Base-by-base conservation (phyloP, 1,140 invertebrate genomes). In the Zeugodacus cucurbitae region DNA sequence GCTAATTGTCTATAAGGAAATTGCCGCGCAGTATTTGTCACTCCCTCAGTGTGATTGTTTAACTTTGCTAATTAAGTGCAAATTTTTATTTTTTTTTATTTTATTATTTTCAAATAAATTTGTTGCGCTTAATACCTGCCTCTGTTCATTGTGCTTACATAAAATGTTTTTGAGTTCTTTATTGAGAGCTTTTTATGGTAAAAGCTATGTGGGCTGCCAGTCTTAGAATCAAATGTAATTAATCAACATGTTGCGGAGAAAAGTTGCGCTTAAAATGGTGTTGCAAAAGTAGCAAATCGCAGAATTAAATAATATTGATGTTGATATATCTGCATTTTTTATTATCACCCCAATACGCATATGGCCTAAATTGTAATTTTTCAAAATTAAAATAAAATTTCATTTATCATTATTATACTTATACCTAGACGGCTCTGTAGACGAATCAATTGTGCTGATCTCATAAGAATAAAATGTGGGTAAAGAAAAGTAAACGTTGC, bases 151-250 rank as follows among this genome's bases (percentile, higher is more conserved):
- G 22, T 62, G 58, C 58, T 62, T 62, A 62, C 58, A 62, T 62
- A 62, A 62, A 62, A 62, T 62, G n/a, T n/a, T 62, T 62, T 14
- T 62, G 58, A 62, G 58, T 62, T 62, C 58, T 62, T 82, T 74
- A 74, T 74, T 34, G 32, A 32, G 14, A 74, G 67, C 74, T 82
- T 29, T 82, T 82, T 82, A 82, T 82, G 74, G 74, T 82, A 82
- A 82, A 82, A 82, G 74, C 34, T 3, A 41, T 82, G 74, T 82
- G n/a, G 74, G 74, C 26, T 10, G 37, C 20, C 20, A 22, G 74
- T 54, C 74, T 82, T 17, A 82, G n/a, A 82, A 82, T 48, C 22
- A 82, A 82, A 48, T 82, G n/a, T 82, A 20, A 82, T 82, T 48
- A 82, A 82, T 82, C 74, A 82, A 48, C 11, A 7, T 82, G 11